A percentile compares a stretch with the other conserved stretches of the same genome.
phyloP scores from a whole-genome alignment of 2,888 invertebrate species.

The Ectobius pallidus region DNA sequence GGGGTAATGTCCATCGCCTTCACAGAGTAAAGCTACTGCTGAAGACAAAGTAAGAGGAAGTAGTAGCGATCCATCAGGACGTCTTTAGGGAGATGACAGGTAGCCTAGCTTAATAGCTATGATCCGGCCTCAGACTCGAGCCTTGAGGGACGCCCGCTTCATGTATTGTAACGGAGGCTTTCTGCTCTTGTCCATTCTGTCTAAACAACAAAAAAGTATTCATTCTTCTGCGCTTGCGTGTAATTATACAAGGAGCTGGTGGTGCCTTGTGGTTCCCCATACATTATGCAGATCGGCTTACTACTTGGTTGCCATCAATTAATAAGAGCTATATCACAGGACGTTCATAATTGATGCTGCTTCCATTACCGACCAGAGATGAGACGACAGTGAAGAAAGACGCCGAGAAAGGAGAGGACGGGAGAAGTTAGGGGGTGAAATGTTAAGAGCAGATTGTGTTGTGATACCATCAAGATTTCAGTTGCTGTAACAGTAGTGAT shows the following conservation, averaged over 20 bases:
- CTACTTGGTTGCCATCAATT: slow-evolving; percentile 56
- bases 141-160: not conserved
- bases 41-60: not conserved
- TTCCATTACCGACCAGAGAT: slow-evolving; percentile 51
- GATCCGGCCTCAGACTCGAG: not conserved
- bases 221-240: not conserved
- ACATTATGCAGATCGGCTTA: slow-evolving; percentile 55
- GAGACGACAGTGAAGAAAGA: slow-evolving; percentile 3
- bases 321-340: slow-evolving; percentile 59
- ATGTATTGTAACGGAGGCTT: not conserved
- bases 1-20: not conserved
- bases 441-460: too few relatives aligned
- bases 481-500: too few relatives aligned
- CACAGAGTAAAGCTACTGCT: not conserved
- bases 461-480: too few relatives aligned
- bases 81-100: slow-evolving; percentile 13
- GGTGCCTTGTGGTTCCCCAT: slow-evolving; percentile 46
- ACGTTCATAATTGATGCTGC: slow-evolving; percentile 56
- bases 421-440: too few relatives aligned
- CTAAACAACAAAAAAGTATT: not conserved
- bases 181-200: not conserved
- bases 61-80: not conserved
- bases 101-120: slow-evolving; percentile 6
- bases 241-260: slow-evolving; percentile 11
- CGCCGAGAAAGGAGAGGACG: not conserved